These are phyloP conservation scores for Plestiodon gilberti DNA, from an alignment of 2,113 vertebrate genomes.

Conservation along the genomic window DNA sequence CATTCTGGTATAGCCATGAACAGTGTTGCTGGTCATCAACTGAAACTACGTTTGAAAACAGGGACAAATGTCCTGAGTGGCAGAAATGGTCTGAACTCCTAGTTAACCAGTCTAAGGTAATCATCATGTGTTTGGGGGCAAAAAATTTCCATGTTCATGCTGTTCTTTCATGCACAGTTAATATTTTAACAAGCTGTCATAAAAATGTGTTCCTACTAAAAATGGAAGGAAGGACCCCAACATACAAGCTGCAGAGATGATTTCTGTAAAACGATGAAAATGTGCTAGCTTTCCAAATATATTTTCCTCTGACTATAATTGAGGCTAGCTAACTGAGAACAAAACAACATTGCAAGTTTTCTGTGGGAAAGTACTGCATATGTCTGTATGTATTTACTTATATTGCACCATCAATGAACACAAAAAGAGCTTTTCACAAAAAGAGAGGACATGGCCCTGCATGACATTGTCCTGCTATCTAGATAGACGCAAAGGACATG, in stretches of 20 bases:
- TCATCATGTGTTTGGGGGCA: constrained; percentile 6
- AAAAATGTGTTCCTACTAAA: background rate
- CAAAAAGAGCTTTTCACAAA: no score
- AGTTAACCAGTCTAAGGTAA: constrained; percentile 87
- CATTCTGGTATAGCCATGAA: constrained; percentile 97
- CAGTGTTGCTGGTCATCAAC: constrained; percentile 99
- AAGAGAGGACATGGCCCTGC: no score
- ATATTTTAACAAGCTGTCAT: background rate
- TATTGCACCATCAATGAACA: no score
- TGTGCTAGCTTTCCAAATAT: background rate
- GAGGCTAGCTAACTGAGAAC: background rate
- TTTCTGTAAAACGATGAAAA: background rate
- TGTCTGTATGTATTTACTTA: background rate
- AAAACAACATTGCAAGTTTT: background rate
- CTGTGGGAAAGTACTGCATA: background rate
- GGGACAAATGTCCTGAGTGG: constrained; percentile 97
- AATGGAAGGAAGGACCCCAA: no score
- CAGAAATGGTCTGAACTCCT: constrained; percentile 97
- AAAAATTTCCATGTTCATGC: no score
- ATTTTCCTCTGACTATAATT: background rate
- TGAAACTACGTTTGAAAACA: constrained; percentile 94
- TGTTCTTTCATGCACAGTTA: background rate
- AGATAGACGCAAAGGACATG: no score
- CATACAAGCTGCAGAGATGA: background rate
- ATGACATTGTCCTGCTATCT: no score